Base-by-base conservation (phyloP, 2,797 vertebrate species). In the Sebastes diaconus region DNA sequence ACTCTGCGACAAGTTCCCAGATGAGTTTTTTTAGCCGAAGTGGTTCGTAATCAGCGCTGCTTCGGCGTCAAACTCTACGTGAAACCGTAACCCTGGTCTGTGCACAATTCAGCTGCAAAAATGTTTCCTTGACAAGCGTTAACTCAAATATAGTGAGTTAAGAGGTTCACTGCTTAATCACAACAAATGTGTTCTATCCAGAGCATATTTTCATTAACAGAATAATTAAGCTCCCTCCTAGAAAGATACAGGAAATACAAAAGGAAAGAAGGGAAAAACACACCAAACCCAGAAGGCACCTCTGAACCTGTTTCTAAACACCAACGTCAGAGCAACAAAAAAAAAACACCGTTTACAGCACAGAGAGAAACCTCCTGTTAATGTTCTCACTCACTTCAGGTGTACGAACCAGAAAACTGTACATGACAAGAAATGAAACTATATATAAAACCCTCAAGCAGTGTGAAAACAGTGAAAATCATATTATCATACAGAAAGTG, bases 141-240 rank as follows among this genome's bases (percentile, higher is more conserved):
- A 94, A 94, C 93, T 95, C 91, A 87, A 79, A 92, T 90, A 94
- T 91, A 92, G 88, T 14, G 91, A 93, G 94, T 92, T 86, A 84
- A 93, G 90, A 95, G 94, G 94, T 94, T 95, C 94, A 95, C 91
- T 82, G 95, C 94, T 95, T 93, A 95, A 95, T 95, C 86, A 77
- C 80, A 89, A 87, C 88, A 92, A 92, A 95, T 92, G 92, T 90
- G 92, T 89, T 90, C 92, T 11, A 64, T 60, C 59, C 36, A 85
- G 92, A 95, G 87, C 93, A 94, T 94, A 95, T 95, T 94, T 85
- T 84, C 73, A 83, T 80, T 29, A 64, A 90, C 75, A 85, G 77
- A 71, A 87, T 68, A 92, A 95, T 93, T 94, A 94, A 95, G 92
- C 93, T 95, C 92, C 92, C 93, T 29, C 92, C 86, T 90, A 68